Conservation (phyloP, 2,113 vertebrate species). For the Corvus cornix region DNA sequence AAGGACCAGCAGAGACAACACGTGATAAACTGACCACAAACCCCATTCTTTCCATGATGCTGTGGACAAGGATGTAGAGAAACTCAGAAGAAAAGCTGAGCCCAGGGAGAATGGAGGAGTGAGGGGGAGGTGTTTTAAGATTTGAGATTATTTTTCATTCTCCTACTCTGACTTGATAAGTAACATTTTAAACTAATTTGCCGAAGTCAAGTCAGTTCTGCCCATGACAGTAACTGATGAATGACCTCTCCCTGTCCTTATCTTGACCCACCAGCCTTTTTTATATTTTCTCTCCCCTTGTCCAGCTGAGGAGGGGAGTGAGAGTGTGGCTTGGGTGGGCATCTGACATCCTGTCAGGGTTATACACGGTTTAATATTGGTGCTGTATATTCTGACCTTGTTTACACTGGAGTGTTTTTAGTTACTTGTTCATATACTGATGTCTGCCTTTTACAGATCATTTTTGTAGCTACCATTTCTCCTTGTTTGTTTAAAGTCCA, state of each 20-base stretch:
- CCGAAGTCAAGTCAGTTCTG: background rate
- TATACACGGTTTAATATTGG: background rate
- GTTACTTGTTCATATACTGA: background rate
- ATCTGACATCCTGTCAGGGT: background rate
- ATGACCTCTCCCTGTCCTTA: background rate
- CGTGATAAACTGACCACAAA: background rate
- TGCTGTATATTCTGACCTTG: background rate
- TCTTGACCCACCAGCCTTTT: fast-evolving
- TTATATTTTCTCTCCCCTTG: background rate
- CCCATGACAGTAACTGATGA: fast-evolving
- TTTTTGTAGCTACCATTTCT: background rate
- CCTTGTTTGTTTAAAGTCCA: background rate
- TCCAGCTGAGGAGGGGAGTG: background rate
- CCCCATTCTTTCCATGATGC: background rate
- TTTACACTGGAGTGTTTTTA: background rate
- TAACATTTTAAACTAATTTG: background rate
- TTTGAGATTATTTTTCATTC: background rate
- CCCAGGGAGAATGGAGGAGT: background rate
- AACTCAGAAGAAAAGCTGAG: background rate
- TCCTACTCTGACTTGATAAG: background rate
- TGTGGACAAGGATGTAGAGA: fast-evolving
- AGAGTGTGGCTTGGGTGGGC: background rate
- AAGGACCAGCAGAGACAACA: background rate
- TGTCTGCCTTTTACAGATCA: background rate
- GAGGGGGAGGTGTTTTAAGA: background rate